A percentile compares a stretch with the other conserved stretches of the same genome.
Evolutionary conservation across 2,113 vertebrate genomes (phyloP).

Genomic region (Setophaga coronata): DNA sequence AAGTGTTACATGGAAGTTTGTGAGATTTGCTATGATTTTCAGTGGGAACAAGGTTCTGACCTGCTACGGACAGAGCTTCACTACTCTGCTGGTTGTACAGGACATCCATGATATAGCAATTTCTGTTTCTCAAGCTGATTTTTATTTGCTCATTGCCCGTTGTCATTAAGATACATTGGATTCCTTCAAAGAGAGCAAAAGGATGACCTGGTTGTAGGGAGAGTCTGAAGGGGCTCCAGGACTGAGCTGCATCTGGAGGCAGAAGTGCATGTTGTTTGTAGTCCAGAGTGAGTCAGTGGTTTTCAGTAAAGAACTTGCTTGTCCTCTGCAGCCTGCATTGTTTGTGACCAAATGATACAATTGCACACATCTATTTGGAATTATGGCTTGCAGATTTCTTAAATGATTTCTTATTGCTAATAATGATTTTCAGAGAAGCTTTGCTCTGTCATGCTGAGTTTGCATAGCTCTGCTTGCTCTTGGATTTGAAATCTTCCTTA

Average conservation of each 20-base stretch:
- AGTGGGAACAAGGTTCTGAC: not conserved
- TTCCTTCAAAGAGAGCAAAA: not conserved
- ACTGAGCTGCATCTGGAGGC: not conserved
- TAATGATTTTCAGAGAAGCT: not conserved
- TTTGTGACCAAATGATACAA: not conserved
- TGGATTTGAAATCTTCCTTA: not conserved
- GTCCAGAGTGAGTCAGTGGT: not conserved
- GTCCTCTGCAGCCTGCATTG: not conserved
- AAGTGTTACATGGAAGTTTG: not conserved
- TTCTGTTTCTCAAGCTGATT: not conserved
- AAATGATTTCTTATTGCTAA: not conserved
- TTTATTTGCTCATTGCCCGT: not conserved
- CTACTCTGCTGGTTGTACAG: not conserved
- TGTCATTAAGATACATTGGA: rapidly evolving
- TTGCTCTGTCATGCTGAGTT: constrained; percentile 25
- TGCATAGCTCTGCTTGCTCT: not conserved
- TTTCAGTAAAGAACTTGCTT: not conserved
- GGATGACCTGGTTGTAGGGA: not conserved
- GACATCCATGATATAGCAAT: not conserved
- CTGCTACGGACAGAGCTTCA: not conserved
- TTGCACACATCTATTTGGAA: not conserved
- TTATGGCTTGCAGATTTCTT: not conserved
- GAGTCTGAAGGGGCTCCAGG: not conserved
- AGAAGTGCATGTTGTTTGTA: not conserved
- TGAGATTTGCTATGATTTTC: not conserved